A percentile compares a stretch with the other conserved stretches of the same genome.
Evolutionary conservation across 2,888 invertebrate genomes (phyloP).

Genomic region (Ochlodes sylvanus): DNA sequence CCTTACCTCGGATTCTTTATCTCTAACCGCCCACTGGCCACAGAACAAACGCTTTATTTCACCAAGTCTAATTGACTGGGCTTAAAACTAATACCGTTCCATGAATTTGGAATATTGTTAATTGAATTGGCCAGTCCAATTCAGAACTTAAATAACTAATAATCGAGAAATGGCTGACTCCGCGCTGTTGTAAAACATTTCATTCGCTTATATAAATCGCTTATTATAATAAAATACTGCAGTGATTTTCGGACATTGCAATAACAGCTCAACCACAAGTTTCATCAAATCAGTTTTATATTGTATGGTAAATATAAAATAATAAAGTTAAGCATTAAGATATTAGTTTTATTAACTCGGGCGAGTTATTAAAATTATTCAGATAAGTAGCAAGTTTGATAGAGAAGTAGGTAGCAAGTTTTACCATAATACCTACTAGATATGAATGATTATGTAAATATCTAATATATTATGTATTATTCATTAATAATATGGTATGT

Average conservation of each 20-base stretch:
- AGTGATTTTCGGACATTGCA: neutral
- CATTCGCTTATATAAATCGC: constrained; percentile 9
- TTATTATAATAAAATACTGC: constrained; percentile 8
- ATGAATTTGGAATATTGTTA: constrained; percentile 24
- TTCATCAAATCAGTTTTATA: no score
- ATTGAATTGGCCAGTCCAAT: constrained; percentile 35
- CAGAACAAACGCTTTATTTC: constrained; percentile 27
- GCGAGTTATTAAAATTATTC: no score
- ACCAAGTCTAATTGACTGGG: constrained; percentile 23
- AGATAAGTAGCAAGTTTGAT: no score
- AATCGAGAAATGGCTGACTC: constrained; percentile 23
- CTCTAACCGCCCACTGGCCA: constrained; percentile 5
- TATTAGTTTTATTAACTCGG: no score
- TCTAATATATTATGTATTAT: no score
- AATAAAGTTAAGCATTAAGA: no score
- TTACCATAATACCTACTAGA: no score
- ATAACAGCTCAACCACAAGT: no score
- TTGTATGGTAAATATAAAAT: no score
- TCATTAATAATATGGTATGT: no score
- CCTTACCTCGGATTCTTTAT: constrained; percentile 30
- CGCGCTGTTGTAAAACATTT: constrained; percentile 5
- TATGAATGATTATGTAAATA: no score
- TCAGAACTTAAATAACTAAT: constrained; percentile 29
- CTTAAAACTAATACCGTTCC: constrained; percentile 31
- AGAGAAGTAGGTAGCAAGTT: no score